Evolutionary conservation across 2,113 vertebrate genomes (phyloP).

Genomic region (Nannobrachium achirus): DNA sequence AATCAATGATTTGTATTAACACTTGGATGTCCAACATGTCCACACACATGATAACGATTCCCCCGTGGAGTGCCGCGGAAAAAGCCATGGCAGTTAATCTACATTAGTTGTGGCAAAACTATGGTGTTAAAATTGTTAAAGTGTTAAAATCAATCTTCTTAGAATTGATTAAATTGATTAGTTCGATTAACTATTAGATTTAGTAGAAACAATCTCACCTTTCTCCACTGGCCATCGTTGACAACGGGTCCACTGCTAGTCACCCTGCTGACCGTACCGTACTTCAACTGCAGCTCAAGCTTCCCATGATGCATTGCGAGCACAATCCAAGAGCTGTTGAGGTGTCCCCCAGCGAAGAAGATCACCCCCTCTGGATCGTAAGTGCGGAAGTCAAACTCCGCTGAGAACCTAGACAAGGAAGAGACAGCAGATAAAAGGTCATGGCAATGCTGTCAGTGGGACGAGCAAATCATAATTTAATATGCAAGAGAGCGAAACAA

Average conservation of each 20-base stretch:
- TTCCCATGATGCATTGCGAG: constrained; percentile 88
- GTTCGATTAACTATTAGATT: no score
- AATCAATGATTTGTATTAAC: no score
- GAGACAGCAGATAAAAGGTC: neutral
- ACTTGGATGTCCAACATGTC: no score
- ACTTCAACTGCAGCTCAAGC: constrained; percentile 93
- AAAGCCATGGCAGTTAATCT: no score
- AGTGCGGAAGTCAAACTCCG: constrained; percentile 96
- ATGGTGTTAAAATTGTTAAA: no score
- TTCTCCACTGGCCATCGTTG: constrained; percentile 94
- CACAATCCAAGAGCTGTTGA: constrained; percentile 92
- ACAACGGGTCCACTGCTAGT: constrained; percentile 90
- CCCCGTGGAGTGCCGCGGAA: no score
- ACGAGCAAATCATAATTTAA: neutral
- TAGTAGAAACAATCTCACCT: constrained; percentile 77
- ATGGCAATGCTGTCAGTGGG: neutral
- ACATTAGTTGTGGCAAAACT: no score
- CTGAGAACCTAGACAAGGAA: constrained; percentile 76
- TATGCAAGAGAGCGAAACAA: neutral
- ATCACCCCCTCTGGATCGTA: constrained; percentile 94
- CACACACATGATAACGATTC: no score
- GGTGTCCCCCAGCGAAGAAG: constrained; percentile 94
- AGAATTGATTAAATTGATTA: no score
- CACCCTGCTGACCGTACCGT: constrained; percentile 84
- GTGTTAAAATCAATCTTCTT: no score